phyloP scores from a whole-genome alignment of 1,140 invertebrate species.

The Frieseomelitta varia region DNA sequence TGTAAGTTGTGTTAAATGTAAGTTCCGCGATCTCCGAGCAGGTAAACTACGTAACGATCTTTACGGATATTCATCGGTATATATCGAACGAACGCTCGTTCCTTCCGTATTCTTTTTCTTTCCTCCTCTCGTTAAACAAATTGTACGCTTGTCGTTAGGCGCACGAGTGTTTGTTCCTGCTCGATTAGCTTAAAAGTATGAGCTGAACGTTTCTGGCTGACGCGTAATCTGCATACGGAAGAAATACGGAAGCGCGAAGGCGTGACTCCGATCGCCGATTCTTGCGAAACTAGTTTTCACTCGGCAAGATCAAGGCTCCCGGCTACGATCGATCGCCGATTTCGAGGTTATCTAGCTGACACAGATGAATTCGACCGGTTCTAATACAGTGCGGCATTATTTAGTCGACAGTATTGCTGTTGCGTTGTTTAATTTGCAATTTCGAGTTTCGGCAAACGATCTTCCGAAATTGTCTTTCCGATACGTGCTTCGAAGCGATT shows the following conservation, averaged over 20 bases:
- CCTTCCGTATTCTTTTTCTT: conserved; percentile 2
- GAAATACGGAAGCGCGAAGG: conserved; percentile 54
- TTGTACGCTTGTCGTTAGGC: conserved; percentile 11
- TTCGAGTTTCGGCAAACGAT: too few relatives aligned
- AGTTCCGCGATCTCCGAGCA: neutral
- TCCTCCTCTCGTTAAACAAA: neutral
- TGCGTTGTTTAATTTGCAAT: too few relatives aligned
- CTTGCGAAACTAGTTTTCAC: conserved; percentile 58
- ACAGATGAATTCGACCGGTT: neutral
- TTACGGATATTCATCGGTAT: neutral
- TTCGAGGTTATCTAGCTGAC: conserved; percentile 13
- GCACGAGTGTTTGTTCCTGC: conserved; percentile 24
- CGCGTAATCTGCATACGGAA: conserved; percentile 51
- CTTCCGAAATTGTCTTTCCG: too few relatives aligned
- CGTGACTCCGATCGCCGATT: conserved; percentile 32
- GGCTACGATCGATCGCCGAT: conserved; percentile 46
- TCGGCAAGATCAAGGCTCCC: conserved; percentile 60
- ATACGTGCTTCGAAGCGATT: too few relatives aligned
- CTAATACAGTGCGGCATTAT: neutral
- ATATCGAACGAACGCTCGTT: neutral
- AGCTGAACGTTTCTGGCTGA: neutral
- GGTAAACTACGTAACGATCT: neutral
- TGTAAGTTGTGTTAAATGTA: too few relatives aligned
- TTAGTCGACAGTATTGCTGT: neutral
- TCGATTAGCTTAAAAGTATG: conserved; percentile 28